Percentiles rank a stretch among this genome's conserved stretches.
Evolutionary conservation across 2,888 invertebrate species (phyloP).

Genomic region (Isoperla grammatica): DNA sequence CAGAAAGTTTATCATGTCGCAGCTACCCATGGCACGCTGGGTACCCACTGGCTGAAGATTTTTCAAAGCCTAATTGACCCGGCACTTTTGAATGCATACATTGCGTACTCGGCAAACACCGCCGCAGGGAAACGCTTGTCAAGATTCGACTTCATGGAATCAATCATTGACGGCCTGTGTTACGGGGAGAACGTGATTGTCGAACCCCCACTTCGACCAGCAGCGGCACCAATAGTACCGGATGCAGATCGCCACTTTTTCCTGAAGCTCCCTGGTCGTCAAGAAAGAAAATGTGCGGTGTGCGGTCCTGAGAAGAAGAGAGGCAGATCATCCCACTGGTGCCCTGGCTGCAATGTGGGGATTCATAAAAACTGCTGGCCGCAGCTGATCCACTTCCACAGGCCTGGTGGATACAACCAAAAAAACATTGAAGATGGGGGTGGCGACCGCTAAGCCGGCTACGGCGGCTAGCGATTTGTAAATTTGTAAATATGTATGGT

Average conservation of each 20-base stretch:
- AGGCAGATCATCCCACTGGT: slow-evolving; percentile 6
- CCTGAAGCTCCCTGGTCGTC: neutral
- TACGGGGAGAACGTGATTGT: neutral
- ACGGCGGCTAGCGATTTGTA: too few species aligned
- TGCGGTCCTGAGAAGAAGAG: neutral
- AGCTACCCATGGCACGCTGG: too few species aligned
- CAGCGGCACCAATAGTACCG: too few species aligned
- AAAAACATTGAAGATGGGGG: too few species aligned
- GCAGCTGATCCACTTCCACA: too few species aligned
- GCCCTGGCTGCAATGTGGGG: slow-evolving; percentile 10
- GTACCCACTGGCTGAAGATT: slow-evolving; percentile 6
- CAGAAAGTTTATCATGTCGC: slow-evolving; percentile 7
- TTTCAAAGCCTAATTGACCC: slow-evolving; percentile 5
- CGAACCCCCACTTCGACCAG: too few species aligned
- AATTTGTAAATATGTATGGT: too few species aligned
- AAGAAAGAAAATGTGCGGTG: slow-evolving; percentile 14
- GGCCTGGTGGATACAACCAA: too few species aligned
- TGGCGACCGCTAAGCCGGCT: too few species aligned
- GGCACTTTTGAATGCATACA: neutral
- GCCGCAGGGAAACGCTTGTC: neutral
- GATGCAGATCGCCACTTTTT: neutral
- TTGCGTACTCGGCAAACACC: neutral
- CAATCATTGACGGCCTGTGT: neutral
- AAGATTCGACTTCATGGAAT: neutral
- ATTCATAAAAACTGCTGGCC: neutral